Evolutionary conservation across 1,140 invertebrate species (phyloP).

Genomic region (Tetramorium simillimum): DNA sequence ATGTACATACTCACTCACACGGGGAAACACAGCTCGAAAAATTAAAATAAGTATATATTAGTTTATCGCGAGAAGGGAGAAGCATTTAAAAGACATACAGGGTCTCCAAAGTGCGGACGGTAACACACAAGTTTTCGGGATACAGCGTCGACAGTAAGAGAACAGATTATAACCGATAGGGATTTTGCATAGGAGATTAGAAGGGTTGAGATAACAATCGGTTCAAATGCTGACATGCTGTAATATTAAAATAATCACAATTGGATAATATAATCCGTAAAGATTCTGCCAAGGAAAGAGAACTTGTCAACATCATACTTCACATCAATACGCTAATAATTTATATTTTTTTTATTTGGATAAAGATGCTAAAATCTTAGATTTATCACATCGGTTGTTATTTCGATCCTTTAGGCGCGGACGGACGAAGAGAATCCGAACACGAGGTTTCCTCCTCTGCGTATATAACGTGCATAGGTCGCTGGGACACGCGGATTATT

Average conservation of each 20-base stretch:
- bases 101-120: constrained; percentile 45
- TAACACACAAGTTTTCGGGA: constrained; percentile 1
- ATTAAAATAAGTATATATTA: constrained; percentile 56
- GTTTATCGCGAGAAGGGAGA: constrained; percentile 38
- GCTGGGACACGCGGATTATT: neutral
- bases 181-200: neutral
- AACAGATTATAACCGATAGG: neutral
- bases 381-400: neutral
- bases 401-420: neutral
- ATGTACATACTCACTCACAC: neutral
- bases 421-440: neutral
- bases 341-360: neutral
- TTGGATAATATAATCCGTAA: neutral
- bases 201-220: neutral
- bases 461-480: neutral
- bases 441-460: neutral
- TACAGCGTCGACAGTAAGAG: constrained; percentile 24
- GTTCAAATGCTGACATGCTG: neutral
- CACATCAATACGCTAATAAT: neutral
- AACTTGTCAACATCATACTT: neutral
- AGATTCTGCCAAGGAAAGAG: no score
- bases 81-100: constrained; percentile 64
- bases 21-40: constrained; percentile 41
- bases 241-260: neutral
- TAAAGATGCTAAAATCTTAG: neutral